Evolutionary conservation across 2,797 vertebrate genomes (phyloP).

Genomic region (Neosalanx taihuensis): DNA sequence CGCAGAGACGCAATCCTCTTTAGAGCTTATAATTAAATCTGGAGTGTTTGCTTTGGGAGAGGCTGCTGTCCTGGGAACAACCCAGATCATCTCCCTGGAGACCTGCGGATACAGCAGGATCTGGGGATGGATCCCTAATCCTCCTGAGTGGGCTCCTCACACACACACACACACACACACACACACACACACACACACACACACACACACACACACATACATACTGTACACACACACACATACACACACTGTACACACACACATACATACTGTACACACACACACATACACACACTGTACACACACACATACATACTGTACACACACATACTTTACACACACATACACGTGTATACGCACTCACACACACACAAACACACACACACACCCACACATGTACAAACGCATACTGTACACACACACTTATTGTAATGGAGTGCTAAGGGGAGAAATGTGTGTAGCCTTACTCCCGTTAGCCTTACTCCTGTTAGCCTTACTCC

Average conservation of each 20-base stretch:
- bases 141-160: neutral
- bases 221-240: neutral
- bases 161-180: conserved; percentile 15
- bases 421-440: neutral
- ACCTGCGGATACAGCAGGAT: conserved; percentile 30
- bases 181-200: neutral
- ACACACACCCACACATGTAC: too few relatives aligned
- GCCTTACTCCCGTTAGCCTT: too few relatives aligned
- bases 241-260: too few relatives aligned
- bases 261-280: too few relatives aligned
- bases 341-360: too few relatives aligned
- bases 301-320: too few relatives aligned
- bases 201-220: neutral
- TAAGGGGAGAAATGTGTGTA: neutral
- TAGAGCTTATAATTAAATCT: conserved; percentile 80
- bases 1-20: conserved; percentile 70
- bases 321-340: too few relatives aligned
- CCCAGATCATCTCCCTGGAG: conserved; percentile 67
- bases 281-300: too few relatives aligned
- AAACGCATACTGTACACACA: neutral
- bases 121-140: neutral
- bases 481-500: too few relatives aligned
- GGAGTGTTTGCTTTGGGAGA: conserved; percentile 76
- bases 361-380: too few relatives aligned
- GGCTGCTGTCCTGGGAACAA: conserved; percentile 72